Percentiles rank a stretch among this genome's conserved stretches.
phyloP scores from a whole-genome alignment of 2,113 vertebrate species.

The Clinocottus analis region DNA sequence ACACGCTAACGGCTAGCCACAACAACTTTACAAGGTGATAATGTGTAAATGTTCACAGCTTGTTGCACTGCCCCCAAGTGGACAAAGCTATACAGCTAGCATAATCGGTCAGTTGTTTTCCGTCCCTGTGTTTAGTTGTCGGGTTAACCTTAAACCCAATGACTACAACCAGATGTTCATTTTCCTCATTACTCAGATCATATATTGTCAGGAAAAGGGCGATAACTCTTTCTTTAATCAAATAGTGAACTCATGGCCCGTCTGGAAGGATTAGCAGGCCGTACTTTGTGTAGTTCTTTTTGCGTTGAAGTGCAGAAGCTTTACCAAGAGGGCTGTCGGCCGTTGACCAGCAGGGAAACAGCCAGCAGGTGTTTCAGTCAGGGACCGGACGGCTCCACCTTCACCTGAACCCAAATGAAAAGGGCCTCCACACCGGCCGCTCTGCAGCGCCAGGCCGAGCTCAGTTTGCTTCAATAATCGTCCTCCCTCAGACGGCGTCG shows the following conservation, averaged over 20 bases:
- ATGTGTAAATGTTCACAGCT: too few relatives aligned
- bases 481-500: constrained; percentile 17
- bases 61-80: too few relatives aligned
- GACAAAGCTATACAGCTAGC: too few relatives aligned
- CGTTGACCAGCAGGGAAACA: too few relatives aligned
- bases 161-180: not conserved
- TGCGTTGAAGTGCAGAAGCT: not conserved
- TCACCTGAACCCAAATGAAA: constrained; percentile 9
- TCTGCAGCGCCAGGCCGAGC: not conserved
- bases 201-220: not conserved
- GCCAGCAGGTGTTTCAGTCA: not conserved
- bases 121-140: too few relatives aligned
- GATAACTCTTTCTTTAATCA: not conserved
- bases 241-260: not conserved
- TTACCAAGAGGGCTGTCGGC: too few relatives aligned
- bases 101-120: too few relatives aligned
- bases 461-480: constrained; percentile 53
- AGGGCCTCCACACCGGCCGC: not conserved
- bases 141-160: too few relatives aligned
- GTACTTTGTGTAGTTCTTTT: not conserved
- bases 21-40: too few relatives aligned
- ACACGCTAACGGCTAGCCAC: too few relatives aligned
- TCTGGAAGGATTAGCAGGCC: not conserved
- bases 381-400: not conserved
- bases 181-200: not conserved